phyloP scores from a whole-genome alignment of 2,113 vertebrate genomes.

The Platysteira castanea region DNA sequence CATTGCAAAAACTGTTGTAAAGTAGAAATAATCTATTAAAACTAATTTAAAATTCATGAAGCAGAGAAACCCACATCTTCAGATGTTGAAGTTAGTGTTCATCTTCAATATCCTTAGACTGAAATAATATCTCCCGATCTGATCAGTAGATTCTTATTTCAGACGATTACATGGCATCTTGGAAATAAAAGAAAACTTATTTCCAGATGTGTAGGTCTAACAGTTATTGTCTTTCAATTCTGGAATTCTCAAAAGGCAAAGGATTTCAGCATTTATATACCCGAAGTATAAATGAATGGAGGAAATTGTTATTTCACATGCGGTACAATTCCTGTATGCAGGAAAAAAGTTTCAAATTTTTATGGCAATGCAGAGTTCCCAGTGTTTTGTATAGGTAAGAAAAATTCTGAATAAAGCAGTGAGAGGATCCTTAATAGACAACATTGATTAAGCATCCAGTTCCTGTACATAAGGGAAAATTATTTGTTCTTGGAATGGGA shows the following conservation, averaged over 20 bases:
- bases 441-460: not conserved
- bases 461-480: not conserved
- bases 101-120: not conserved
- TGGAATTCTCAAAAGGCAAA: not conserved
- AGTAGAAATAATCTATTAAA: slow-evolving; percentile 13
- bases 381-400: not conserved
- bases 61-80: not conserved
- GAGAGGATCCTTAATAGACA: not conserved
- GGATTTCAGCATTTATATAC: not conserved
- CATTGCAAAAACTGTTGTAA: not conserved
- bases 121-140: not conserved
- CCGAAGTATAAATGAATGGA: not conserved
- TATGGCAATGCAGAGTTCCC: not conserved
- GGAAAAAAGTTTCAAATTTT: not conserved
- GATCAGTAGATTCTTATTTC: not conserved
- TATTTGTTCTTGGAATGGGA: not conserved
- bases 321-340: not conserved
- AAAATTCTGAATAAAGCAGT: not conserved
- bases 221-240: not conserved
- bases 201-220: not conserved
- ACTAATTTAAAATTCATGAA: not conserved
- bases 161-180: not conserved
- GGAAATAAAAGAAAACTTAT: slow-evolving; percentile 1
- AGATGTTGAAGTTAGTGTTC: slow-evolving; percentile 6
- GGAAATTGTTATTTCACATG: not conserved